A percentile compares a stretch with the other conserved stretches of the same genome.
Conservation (phyloP, 2,888 invertebrate species). For the Rosalia funebris region DNA sequence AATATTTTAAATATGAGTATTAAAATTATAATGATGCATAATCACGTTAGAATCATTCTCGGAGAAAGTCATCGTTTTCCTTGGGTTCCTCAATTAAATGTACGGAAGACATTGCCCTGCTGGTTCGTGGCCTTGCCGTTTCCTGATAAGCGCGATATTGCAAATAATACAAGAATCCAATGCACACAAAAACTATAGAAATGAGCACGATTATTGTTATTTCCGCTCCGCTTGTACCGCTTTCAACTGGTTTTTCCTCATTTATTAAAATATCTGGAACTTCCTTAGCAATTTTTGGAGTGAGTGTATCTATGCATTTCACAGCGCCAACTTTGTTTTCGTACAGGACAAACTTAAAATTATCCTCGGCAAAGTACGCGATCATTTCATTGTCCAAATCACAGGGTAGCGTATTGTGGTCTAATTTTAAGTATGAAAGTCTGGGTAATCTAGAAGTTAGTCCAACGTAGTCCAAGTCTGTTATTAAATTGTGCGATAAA, state of each 20-base stretch:
- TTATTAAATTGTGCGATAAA: constrained; percentile 56
- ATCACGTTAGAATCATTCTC: too few species aligned
- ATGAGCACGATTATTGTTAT: constrained; percentile 48
- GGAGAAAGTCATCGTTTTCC: constrained; percentile 43
- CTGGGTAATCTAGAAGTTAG: constrained; percentile 55
- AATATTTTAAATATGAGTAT: too few species aligned
- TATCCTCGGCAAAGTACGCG: constrained; percentile 54
- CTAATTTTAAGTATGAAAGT: constrained; percentile 53
- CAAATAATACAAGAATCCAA: constrained; percentile 53
- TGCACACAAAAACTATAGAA: constrained; percentile 46
- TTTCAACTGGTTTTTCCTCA: not conserved
- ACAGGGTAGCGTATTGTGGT: constrained; percentile 56
- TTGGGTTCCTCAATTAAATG: constrained; percentile 46
- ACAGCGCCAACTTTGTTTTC: constrained; percentile 41
- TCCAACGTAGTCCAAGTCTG: constrained; percentile 56
- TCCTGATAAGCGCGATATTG: constrained; percentile 51
- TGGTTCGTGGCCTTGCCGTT: constrained; percentile 23
- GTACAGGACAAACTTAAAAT: constrained; percentile 53
- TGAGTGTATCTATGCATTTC: constrained; percentile 46
- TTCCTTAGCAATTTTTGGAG: constrained; percentile 20
- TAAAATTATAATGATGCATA: too few species aligned
- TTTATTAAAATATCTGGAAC: constrained; percentile 27
- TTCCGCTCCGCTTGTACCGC: constrained; percentile 38
- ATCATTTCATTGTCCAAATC: constrained; percentile 57
- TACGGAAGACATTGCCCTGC: constrained; percentile 42